Evolutionary conservation across 2,888 invertebrate genomes (phyloP).

Genomic region (Dusona sp.): DNA sequence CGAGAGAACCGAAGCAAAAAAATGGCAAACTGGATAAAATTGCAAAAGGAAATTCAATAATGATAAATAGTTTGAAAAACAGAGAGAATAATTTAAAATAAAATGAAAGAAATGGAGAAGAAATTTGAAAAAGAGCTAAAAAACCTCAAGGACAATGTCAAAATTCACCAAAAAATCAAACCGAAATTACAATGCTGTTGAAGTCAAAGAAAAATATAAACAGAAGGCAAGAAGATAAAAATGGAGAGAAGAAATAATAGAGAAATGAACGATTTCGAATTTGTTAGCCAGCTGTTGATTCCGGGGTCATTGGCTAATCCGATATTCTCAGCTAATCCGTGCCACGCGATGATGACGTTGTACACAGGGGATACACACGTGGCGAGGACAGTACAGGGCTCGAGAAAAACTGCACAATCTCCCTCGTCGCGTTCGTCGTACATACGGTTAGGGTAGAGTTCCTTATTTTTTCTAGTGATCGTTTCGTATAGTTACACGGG

Average conservation of each 20-base stretch:
- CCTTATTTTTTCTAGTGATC: conserved; percentile 25
- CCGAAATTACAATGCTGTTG: too few species aligned
- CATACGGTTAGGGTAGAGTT: conserved; percentile 27
- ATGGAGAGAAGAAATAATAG: neutral
- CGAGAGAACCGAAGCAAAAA: neutral
- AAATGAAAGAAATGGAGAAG: neutral
- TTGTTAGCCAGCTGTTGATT: conserved; percentile 66
- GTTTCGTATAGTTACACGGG: conserved; percentile 23
- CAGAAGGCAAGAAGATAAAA: neutral
- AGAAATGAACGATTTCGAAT: conserved; percentile 55
- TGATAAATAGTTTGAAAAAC: conserved; percentile 41
- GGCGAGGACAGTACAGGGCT: conserved; percentile 21
- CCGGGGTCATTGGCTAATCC: conserved; percentile 75
- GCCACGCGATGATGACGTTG: conserved; percentile 58
- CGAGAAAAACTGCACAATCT: conserved; percentile 29
- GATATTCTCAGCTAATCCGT: conserved; percentile 63
- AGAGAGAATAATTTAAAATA: neutral
- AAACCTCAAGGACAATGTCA: neutral
- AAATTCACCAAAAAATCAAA: neutral
- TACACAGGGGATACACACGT: conserved; percentile 36
- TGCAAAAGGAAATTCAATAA: neutral
- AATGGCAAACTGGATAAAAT: neutral
- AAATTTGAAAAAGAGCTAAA: neutral
- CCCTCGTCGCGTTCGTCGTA: neutral
- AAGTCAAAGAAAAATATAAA: neutral